Base-by-base conservation (phyloP, 2,888 invertebrate species). In the Rhorus exstirpatorius region DNA sequence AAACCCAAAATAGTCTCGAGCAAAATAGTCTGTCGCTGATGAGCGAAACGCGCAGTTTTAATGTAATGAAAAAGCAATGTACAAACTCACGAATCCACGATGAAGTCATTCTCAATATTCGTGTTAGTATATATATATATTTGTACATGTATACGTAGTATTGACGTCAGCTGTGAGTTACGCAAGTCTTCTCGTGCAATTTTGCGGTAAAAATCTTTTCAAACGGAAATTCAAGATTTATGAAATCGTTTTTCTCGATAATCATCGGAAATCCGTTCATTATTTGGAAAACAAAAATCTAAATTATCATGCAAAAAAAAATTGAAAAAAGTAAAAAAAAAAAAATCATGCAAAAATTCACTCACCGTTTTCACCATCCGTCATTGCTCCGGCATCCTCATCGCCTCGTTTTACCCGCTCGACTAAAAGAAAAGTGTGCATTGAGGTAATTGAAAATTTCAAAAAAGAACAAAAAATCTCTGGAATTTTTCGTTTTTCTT, bases 331-430 rank as follows among this genome's bases (percentile, higher is more conserved):
- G 71, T 72, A 38, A 44, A 63, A 31, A 71, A 76, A 17, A 44
- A 77, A 70, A 55, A 38, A 19, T 53, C 8, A 10, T 35, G 19
- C 38, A 41, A n/a, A n/a, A n/a, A n/a, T 10, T 38, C 44, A 89
- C 92, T 92, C 78, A 93, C 93, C 93, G 84, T 92, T 92, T 87
- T 93, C 93, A 44, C 91, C 91, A 72, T 93, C 93, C 17, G 90
- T 90, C 68, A 91, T 75, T 71, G 87, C 87, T n/a, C 88, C 89
- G 12, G 85, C 83, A 74, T 91, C 91, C 38, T 92, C 93, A 55
- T 90, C 91, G 41, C 90, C 89, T 83, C 93, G 91, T 83, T 92
- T 93, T 17, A 90, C 86, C 81, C 93, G 92, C 46, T 93, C 93
- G 21, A 91, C 93, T 93, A 85, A 44, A 90, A 91, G 26, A 53